Conservation (phyloP, 2,113 vertebrate genomes). For the Oxygymnocypris stewartii region DNA sequence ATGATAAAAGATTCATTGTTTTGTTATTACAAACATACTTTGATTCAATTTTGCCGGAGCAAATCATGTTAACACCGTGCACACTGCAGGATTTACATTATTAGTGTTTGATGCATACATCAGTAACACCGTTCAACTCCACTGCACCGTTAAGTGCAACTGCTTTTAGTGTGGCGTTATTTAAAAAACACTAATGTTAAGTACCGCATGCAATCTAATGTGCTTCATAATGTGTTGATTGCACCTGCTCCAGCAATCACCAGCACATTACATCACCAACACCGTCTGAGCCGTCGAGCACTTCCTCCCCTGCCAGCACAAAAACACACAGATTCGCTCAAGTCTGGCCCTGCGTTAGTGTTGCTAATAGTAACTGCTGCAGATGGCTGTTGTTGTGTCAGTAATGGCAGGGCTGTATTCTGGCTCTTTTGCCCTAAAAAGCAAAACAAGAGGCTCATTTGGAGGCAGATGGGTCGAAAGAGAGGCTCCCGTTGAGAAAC, state of each 20-base stretch:
- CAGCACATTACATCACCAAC: conserved; percentile 7
- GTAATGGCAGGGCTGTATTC: conserved; percentile 24
- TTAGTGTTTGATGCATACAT: not conserved
- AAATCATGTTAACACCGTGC: not conserved
- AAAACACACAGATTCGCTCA: conserved; percentile 40
- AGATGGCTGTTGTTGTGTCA: conserved; percentile 56
- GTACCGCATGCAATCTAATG: not conserved
- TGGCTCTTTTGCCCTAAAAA: not conserved
- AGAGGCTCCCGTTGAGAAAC: not conserved
- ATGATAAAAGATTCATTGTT: not conserved
- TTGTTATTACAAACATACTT: not conserved
- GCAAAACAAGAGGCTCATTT: conserved; percentile 1
- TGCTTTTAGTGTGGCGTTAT: not conserved
- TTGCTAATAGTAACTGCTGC: conserved; percentile 60
- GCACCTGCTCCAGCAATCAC: conserved; percentile 24
- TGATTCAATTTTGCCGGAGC: not conserved
- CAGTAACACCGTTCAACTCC: not conserved
- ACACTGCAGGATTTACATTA: not conserved
- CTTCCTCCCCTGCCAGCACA: not conserved
- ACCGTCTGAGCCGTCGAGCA: not conserved
- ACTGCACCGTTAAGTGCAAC: not conserved
- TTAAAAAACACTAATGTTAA: not conserved
- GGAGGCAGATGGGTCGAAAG: conserved; percentile 18
- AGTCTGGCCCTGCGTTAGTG: conserved; percentile 31
- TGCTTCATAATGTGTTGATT: conserved; percentile 7